A percentile compares a stretch with the other conserved stretches of the same genome.
Conservation (phyloP, 1,140 invertebrate species). For the Megathymus violae region DNA sequence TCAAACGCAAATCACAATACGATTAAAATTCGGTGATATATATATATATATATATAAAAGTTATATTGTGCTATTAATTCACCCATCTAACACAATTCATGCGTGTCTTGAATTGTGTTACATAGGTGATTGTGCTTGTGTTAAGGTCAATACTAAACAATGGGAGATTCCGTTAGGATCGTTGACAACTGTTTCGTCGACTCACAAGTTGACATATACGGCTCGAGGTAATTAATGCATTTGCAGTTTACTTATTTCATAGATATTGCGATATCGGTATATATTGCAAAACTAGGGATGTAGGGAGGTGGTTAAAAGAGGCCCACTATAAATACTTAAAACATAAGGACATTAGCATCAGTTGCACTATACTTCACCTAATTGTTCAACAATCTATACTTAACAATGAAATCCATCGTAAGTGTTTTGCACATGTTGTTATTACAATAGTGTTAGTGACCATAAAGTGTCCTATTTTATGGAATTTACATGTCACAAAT, state of each 20-base stretch:
- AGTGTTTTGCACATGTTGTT: slow-evolving; percentile 52
- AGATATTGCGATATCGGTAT: slow-evolving; percentile 74
- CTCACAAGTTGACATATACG: slow-evolving; percentile 68
- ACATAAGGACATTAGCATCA: slow-evolving; percentile 70
- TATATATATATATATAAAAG: too few species aligned
- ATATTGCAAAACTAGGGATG: slow-evolving; percentile 69
- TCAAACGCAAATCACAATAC: too few species aligned
- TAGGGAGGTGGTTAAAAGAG: slow-evolving; percentile 64
- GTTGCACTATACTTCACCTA: slow-evolving; percentile 54
- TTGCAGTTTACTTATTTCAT: slow-evolving; percentile 81
- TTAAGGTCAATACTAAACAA: slow-evolving; percentile 68
- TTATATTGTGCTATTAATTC: not conserved
- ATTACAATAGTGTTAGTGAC: slow-evolving; percentile 29
- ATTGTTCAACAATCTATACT: slow-evolving; percentile 47
- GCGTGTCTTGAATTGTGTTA: slow-evolving; percentile 9
- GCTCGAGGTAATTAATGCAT: slow-evolving; percentile 76
- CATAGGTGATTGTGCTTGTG: slow-evolving; percentile 43
- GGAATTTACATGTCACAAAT: slow-evolving; percentile 8
- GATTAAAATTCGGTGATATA: too few species aligned
- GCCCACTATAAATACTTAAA: slow-evolving; percentile 72
- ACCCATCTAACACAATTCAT: slow-evolving; percentile 1
- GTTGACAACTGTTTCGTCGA: slow-evolving; percentile 75
- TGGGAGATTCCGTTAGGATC: slow-evolving; percentile 71
- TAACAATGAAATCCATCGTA: slow-evolving; percentile 77
- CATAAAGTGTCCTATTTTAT: slow-evolving; percentile 36